Evolutionary conservation across 1,140 invertebrate species (phyloP), one percentile per base, ranked within the genome.

Genomic region (Eupristina koningsbergeri): DNA sequence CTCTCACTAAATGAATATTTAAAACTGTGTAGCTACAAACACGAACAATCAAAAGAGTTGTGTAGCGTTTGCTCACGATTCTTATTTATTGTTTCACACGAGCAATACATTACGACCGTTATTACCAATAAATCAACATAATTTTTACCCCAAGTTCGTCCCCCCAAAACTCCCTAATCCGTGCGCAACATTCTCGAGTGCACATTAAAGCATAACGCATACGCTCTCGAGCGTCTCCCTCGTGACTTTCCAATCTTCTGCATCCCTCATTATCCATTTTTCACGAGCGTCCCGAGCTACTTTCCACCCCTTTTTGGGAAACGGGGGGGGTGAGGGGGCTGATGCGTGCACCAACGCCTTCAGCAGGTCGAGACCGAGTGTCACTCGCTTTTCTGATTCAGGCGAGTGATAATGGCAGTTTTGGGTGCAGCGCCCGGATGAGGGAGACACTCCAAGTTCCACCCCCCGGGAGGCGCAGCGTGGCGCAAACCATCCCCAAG

Each of bases 331-430:
- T 17, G 41, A 39, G 71, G 64, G 53, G 3, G 34, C 53, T 77
- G n/a, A 39, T n/a, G 61, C 79, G 61, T 61, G n/a, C 67, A 47
- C 78, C 31, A n/a, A 29, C 58, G 13, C 73, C 31, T 50, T 17
- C 64, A 80, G 53, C 22, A 67, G 61, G 67, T 41, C 81, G 75
- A 83, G 81, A 83, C 78, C 78, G 78, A 83, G 81, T 83, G 81
- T 83, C 81, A 78, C 74, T 45, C 39, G 3, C 1, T 29, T 45
- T 41, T 29, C 13, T 41, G 53, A n/a, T n/a, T n/a, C 67, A 71
- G 39, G 71, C 6, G 39, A 83, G 81, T 78, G 81, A 83, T 83
- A 83, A 83, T 83, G 78, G 78, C 81, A 74, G 81, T 74, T 83
- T 58, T 74, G 81, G 81, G 81, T 83, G 81, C 63, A 78, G 63